These are phyloP conservation scores for Chaenocephalus aceratus DNA, from an alignment of 2,113 vertebrate species.

Conservation along the genomic window DNA sequence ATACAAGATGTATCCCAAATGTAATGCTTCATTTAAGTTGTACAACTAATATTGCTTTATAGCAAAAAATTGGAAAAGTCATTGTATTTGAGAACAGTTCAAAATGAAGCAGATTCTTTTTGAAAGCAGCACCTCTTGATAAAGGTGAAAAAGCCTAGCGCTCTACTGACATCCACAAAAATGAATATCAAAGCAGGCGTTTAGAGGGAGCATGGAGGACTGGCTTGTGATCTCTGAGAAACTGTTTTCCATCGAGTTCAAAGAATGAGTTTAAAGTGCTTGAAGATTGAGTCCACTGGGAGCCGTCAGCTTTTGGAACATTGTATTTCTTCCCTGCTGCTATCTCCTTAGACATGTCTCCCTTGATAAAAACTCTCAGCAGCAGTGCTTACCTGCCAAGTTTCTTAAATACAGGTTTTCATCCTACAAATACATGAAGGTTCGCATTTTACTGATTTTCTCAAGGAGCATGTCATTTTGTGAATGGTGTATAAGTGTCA, in stretches of 20 bases:
- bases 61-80: background rate
- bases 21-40: background rate
- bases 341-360: conserved; percentile 16
- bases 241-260: conserved; percentile 21
- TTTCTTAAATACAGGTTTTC: background rate
- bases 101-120: background rate
- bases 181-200: conserved; percentile 7
- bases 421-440: background rate
- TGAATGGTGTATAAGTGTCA: background rate
- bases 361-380: conserved; percentile 17
- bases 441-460: background rate
- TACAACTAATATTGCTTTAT: background rate
- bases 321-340: conserved; percentile 29
- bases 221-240: conserved; percentile 21
- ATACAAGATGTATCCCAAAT: background rate
- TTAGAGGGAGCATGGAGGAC: conserved; percentile 8
- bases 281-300: conserved; percentile 26
- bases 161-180: background rate
- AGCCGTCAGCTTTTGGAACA: conserved; percentile 9
- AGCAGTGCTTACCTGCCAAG: background rate
- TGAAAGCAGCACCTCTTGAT: background rate
- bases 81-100: background rate
- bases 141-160: background rate
- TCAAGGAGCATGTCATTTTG: conserved; percentile 3
- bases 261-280: conserved; percentile 24